phyloP scores from a whole-genome alignment of 2,113 vertebrate species.

The Nanorana parkeri region DNA sequence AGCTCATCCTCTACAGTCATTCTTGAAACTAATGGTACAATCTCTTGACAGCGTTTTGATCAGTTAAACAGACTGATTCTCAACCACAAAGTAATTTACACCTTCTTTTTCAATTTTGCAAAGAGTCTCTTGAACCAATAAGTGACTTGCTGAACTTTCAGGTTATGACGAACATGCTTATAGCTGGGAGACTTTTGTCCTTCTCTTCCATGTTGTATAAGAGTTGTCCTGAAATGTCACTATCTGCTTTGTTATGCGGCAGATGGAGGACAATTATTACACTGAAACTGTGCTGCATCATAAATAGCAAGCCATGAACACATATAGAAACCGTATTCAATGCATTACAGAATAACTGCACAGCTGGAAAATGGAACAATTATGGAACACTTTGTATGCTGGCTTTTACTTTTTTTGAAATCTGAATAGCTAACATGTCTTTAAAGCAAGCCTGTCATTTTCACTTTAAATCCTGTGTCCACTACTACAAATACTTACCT shows the following conservation, averaged over 20 bases:
- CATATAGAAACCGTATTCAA: too few species aligned
- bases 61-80: slow-evolving; percentile 60
- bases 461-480: too few species aligned
- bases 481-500: too few species aligned
- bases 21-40: slow-evolving; percentile 60
- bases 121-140: slow-evolving; percentile 60
- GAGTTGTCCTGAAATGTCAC: neutral
- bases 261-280: neutral
- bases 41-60: slow-evolving; percentile 62
- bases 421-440: too few species aligned
- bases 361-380: too few species aligned
- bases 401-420: too few species aligned
- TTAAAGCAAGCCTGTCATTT: too few species aligned
- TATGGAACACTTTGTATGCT: too few species aligned
- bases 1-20: slow-evolving; percentile 39
- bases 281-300: neutral
- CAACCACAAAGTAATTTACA: slow-evolving; percentile 59
- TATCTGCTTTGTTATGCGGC: neutral
- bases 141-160: slow-evolving; percentile 51
- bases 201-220: neutral
- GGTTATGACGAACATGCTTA: slow-evolving; percentile 15
- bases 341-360: neutral
- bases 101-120: slow-evolving; percentile 60
- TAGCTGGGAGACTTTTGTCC: slow-evolving; percentile 8
- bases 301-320: too few species aligned